A percentile compares a stretch with the other conserved stretches of the same genome.
These are phyloP conservation scores for Pyrocephalus nanus DNA, from an alignment of 2,797 vertebrate genomes.

Conservation along the genomic window DNA sequence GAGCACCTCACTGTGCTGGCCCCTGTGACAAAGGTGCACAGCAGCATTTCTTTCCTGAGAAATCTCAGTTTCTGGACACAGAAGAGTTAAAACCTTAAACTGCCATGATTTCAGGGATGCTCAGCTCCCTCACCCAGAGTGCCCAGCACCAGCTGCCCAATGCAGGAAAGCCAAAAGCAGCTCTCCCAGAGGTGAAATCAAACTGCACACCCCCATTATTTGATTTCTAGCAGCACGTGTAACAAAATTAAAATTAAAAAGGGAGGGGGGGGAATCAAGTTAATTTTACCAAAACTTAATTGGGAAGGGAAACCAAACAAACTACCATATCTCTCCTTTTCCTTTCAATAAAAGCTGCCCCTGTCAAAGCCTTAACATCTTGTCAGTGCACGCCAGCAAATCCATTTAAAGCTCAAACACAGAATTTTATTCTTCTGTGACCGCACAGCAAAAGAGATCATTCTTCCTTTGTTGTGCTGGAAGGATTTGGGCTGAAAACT, in stretches of 20 bases:
- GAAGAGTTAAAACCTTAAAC: background rate
- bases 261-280: background rate
- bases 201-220: fast-evolving
- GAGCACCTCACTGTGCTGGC: background rate
- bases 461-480: background rate
- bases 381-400: conserved; percentile 3
- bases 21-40: background rate
- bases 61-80: background rate
- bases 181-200: background rate
- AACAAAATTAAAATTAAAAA: conserved; percentile 11
- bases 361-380: conserved; percentile 37
- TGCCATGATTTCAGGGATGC: background rate
- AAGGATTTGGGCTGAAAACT: conserved; percentile 9
- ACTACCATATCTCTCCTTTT: background rate
- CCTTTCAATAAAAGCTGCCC: conserved; percentile 12
- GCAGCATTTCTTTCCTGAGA: background rate
- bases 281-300: conserved; percentile 12
- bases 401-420: conserved; percentile 16
- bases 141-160: background rate
- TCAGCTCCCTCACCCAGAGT: background rate
- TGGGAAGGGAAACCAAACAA: background rate
- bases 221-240: background rate
- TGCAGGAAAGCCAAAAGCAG: background rate
- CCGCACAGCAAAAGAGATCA: background rate
- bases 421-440: conserved; percentile 21